Percentiles rank a stretch among this genome's conserved stretches.
These are phyloP conservation scores for Fabriciana adippe DNA, from an alignment of 2,888 invertebrate species.

Conservation along the genomic window DNA sequence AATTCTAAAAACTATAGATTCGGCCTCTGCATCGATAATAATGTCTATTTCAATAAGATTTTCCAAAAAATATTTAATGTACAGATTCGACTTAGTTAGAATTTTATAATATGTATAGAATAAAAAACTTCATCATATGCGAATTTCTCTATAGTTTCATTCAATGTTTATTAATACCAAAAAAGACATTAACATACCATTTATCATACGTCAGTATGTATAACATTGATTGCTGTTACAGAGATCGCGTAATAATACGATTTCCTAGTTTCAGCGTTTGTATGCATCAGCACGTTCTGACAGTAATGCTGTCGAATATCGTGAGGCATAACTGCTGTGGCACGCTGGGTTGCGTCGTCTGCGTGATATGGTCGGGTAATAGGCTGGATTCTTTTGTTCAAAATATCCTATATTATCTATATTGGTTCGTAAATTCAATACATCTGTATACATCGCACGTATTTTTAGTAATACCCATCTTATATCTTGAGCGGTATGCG, in stretches of 20 bases:
- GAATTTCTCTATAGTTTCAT: too few relatives aligned
- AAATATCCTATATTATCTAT: neutral
- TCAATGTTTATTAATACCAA: too few relatives aligned
- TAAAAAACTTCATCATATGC: too few relatives aligned
- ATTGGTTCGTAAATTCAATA: neutral
- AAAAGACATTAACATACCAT: neutral
- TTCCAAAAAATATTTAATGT: too few relatives aligned
- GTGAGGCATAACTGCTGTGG: constrained; percentile 52
- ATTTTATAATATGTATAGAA: too few relatives aligned
- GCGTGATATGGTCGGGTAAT: constrained; percentile 22
- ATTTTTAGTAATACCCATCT: neutral
- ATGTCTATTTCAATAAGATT: too few relatives aligned
- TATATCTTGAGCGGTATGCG: too few relatives aligned
- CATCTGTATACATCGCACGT: neutral
- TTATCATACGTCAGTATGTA: neutral
- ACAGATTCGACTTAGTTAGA: too few relatives aligned
- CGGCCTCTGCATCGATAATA: too few relatives aligned
- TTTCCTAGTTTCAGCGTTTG: constrained; percentile 39
- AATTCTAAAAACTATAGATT: too few relatives aligned
- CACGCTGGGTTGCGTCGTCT: constrained; percentile 42
- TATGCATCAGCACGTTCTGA: constrained; percentile 68
- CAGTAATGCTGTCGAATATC: constrained; percentile 63
- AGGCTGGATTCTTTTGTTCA: constrained; percentile 23
- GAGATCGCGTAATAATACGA: constrained; percentile 24
- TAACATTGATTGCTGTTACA: constrained; percentile 1